Evolutionary conservation across 23 tunicate species (phyloP), one percentile per base, ranked within the genome.

Genomic region (Halocynthia roretzi): DNA sequence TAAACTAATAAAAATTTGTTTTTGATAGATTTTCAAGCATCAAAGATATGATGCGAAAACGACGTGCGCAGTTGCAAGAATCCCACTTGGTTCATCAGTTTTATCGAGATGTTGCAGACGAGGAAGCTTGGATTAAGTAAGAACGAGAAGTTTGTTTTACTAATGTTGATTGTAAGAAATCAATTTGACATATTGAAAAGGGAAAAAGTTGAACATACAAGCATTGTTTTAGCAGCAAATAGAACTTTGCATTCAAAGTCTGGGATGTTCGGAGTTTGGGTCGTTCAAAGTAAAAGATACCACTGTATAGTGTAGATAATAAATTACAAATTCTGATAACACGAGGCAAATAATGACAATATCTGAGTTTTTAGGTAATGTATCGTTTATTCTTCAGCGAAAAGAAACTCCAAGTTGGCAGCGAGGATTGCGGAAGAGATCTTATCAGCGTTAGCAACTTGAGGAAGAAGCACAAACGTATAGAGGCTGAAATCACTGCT

Each of bases 61-160:
- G 97, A 23, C 65, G 87, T 18, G 63, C 61, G 0, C 77, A 85
- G 52, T 70, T 91, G 12, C 97, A 91, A 67, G 87, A 85, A 60
- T 85, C 91, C 9, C 83, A 77, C 48, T 54, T 40, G 7, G 61
- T 80, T 63, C 87, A 91, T 53, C 97, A 91, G 54, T 70, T 91
- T 56, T 71, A 81, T 20, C 65, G 52, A 56, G 97, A 91, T 68
- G 79, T 91, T 63, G 84, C 87, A 52, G 97, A 85, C 48, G 97
- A 91, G 68, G 87, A 91, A 78, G 72, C 97, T 17, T 91, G 97
- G 97, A 91, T 91, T 22, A 84, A 85, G 95, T 89, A 48, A 75
- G 86, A 31, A 0, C 44, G 1, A 31, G 44, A 31, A 31, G 44
- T 31, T 31, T 31, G 44, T 31, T 31, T 31, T 31, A 31, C 1